Evolutionary conservation across 2,888 invertebrate species (phyloP).

Genomic region (Subacronicta megacephala): DNA sequence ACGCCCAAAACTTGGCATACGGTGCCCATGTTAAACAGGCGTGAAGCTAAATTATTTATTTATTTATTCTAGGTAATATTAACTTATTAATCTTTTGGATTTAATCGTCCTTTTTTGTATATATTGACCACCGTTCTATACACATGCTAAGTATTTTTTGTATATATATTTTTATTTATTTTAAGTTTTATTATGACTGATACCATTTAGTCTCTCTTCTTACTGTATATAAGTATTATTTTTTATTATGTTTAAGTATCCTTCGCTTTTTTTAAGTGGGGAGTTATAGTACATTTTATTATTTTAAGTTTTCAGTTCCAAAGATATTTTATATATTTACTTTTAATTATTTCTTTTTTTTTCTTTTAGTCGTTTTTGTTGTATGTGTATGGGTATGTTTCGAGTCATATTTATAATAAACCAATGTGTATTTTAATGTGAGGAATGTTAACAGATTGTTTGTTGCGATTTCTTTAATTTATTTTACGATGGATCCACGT

Average conservation of each 20-base stretch:
- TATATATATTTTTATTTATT: slow-evolving; percentile 60
- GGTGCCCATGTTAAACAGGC: slow-evolving; percentile 89
- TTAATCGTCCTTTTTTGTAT: slow-evolving; percentile 46
- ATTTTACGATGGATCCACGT: slow-evolving; percentile 77
- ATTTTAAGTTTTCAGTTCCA: slow-evolving; percentile 75
- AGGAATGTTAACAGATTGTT: slow-evolving; percentile 57
- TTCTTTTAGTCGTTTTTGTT: slow-evolving; percentile 65
- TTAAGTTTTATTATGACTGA: slow-evolving; percentile 66
- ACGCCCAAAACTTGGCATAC: slow-evolving; percentile 92
- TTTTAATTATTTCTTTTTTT: slow-evolving; percentile 43
- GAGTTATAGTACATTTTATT: slow-evolving; percentile 46
- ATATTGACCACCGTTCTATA: slow-evolving; percentile 56
- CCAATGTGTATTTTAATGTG: slow-evolving; percentile 56
- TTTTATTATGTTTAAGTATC: slow-evolving; percentile 51
- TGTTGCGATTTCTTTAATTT: slow-evolving; percentile 63
- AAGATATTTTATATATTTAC: slow-evolving; percentile 75
- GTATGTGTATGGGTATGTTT: slow-evolving; percentile 69
- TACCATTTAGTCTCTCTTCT: slow-evolving; percentile 55
- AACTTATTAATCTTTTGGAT: slow-evolving; percentile 57
- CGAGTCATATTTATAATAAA: slow-evolving; percentile 78
- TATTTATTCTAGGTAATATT: slow-evolving; percentile 68
- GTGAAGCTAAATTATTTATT: slow-evolving; percentile 66
- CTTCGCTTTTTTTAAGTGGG: slow-evolving; percentile 41
- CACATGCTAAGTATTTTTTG: slow-evolving; percentile 62
- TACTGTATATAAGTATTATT: slow-evolving; percentile 55